These are phyloP conservation scores for Cacatua alba DNA, from an alignment of 2,113 vertebrate genomes.

Conservation along the genomic window DNA sequence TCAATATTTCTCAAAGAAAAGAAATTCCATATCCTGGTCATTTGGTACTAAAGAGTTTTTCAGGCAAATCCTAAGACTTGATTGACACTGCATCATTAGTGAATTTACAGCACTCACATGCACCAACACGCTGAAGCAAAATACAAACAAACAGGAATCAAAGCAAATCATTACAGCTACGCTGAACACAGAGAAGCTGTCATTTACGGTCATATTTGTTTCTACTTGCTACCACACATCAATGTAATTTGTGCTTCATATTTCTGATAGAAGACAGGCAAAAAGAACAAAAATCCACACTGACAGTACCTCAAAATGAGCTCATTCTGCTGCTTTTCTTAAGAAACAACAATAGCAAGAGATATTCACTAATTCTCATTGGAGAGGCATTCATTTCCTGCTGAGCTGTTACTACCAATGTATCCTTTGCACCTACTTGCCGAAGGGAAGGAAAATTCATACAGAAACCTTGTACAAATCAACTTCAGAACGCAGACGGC, in stretches of 20 bases:
- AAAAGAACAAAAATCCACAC: background rate
- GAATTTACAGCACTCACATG: background rate
- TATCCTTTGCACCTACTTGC: background rate
- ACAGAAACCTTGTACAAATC: background rate
- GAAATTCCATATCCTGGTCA: background rate
- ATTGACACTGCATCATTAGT: background rate
- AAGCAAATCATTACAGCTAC: background rate
- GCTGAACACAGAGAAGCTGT: background rate
- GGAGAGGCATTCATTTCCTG: background rate
- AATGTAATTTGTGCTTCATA: background rate
- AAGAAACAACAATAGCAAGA: background rate
- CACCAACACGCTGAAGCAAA: background rate
- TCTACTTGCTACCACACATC: background rate
- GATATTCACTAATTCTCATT: background rate
- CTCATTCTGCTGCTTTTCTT: background rate
- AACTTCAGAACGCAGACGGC: background rate
- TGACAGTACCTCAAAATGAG: background rate
- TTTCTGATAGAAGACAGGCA: background rate
- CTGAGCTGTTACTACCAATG: background rate
- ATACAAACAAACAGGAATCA: background rate
- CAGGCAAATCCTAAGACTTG: background rate
- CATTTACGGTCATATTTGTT: background rate
- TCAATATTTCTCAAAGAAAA: background rate
- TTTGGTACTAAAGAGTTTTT: background rate
- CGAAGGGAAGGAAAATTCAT: constrained; percentile 1